Base-by-base conservation (phyloP, 30 jellyfish, hydroid and myxozoan species). In the Pseudorhiza aurosa region DNA sequence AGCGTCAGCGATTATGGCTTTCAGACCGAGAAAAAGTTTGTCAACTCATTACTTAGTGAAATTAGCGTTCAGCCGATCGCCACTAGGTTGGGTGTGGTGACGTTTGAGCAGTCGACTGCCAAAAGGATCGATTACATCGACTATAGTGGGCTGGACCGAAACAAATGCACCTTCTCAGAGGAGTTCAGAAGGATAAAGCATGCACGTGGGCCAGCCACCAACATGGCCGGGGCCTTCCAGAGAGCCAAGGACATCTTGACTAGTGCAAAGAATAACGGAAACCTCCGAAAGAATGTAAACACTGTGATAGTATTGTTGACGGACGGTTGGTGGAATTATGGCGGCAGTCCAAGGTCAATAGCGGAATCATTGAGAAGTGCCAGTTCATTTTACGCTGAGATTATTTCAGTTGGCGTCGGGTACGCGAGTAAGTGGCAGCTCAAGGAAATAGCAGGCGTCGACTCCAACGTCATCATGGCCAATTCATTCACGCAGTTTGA, bases 61-160 rank as follows among this genome's bases (percentile, higher is more conserved):
- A 91, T 91, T 44, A 91, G 98, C 58, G 96, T 91, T 21, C 98
- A 91, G 76, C 98, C 98, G 26, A 71, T 80, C 47, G 98, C 98
- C 2, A 51, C 98, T 1, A 71, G 98, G 32, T 88, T 91, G 12
- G 91, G 96, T 12, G 95, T 91, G 10, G 75, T 91, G 1, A 56
- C 95, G 10, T 90, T 91, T 51, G 89, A 94, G 22, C 39, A 62
- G 35, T 21, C 67, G 8, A 91, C 90, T 30, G 51, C 70, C 30
- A 58, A 71, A 46, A 78, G 87, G 36, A 62, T 91, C 35, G 98
- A 91, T 56, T 91, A 91, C 60, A 91, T 91, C 28, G 98, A 85
- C 82, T 85, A 85, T 76, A 40, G 42, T 44, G 82, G 81, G 39
- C 68, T 44, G 14, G 96, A 85, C 65, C 85, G 72, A 57, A 82